Evolutionary conservation across 2,888 invertebrate species (phyloP), one percentile per base, ranked within the genome.

Genomic region (Pseudococcus jackbeardsleyi): DNA sequence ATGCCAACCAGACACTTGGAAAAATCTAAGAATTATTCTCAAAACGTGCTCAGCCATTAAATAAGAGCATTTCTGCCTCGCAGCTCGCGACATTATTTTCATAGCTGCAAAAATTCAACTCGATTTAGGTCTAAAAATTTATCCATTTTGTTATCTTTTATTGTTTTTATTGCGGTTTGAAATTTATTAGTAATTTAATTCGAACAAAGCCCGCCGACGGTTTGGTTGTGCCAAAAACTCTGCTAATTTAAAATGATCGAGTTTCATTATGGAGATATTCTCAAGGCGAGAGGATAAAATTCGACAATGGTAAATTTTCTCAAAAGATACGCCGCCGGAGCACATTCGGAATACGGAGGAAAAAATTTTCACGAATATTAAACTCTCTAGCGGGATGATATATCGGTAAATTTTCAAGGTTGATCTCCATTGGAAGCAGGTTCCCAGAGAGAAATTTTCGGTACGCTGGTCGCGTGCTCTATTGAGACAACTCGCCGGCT

Each of bases 141-240:
- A 15, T 26, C 68, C 68, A 33, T 59, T 72, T 72, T 72, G 68
- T 72, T 72, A 72, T 72, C 22, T 72, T 72, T 72, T 72, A 72
- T 72, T 72, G 68, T 72, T 72, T 72, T 72, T 72, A 72, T 72
- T 33, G 68, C 68, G 12, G 33, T 72, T 33, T n/a, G 59, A 33
- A 64, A 72, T 72, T 72, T 72, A 72, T 72, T 72, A 72, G 68
- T 72, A 22, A 33, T 72, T 72, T 72, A 72, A 72, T 72, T 72
- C 68, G 68, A 72, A 72, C 59, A 19, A 59, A 59, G 59, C 12
- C 0, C 59, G 19, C 59, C 59, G 19, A 59, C 19, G 19, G 59
- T 59, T n/a, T 59, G n/a, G 19, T 59, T 59, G 5, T 59, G 11
- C 5, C 59, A 19, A 59, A 59, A 5, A 59, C 59, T 59, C 59